Conservation (phyloP, 2,797 vertebrate species). For the Luscinia luscinia region DNA sequence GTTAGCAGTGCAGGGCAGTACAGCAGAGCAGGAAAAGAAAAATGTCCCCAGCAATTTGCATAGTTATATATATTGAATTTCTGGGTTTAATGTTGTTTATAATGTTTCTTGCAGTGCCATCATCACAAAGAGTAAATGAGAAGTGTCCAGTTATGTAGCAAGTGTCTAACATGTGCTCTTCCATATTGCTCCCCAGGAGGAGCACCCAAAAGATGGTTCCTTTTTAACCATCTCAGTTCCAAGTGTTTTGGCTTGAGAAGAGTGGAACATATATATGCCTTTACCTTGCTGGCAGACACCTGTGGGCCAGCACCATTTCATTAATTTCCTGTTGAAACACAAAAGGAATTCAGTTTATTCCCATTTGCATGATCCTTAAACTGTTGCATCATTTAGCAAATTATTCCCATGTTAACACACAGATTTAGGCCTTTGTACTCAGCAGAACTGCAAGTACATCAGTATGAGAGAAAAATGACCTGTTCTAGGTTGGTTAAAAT, state of each 20-base stretch:
- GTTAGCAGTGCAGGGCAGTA: neutral
- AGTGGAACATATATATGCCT: neutral
- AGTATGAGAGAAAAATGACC: neutral
- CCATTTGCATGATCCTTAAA: neutral
- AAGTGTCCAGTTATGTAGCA: neutral
- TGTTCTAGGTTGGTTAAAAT: neutral
- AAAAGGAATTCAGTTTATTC: neutral
- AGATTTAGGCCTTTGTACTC: neutral
- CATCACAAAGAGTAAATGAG: neutral
- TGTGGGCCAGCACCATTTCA: neutral
- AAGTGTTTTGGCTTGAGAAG: neutral
- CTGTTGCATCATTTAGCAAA: neutral
- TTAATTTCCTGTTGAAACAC: neutral
- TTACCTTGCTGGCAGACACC: neutral
- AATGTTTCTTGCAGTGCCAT: neutral
- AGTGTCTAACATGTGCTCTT: neutral
- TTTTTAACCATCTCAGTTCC: neutral
- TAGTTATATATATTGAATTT: neutral
- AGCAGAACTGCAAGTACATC: neutral
- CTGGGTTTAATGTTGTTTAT: neutral
- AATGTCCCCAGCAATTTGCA: neutral
- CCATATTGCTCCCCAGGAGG: neutral
- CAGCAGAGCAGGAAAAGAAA: neutral
- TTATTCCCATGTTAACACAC: neutral
- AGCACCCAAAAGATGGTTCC: neutral